A percentile compares a stretch with the other conserved stretches of the same genome.
Conservation (phyloP, 2,113 vertebrate species). For the Prolemur simus region DNA sequence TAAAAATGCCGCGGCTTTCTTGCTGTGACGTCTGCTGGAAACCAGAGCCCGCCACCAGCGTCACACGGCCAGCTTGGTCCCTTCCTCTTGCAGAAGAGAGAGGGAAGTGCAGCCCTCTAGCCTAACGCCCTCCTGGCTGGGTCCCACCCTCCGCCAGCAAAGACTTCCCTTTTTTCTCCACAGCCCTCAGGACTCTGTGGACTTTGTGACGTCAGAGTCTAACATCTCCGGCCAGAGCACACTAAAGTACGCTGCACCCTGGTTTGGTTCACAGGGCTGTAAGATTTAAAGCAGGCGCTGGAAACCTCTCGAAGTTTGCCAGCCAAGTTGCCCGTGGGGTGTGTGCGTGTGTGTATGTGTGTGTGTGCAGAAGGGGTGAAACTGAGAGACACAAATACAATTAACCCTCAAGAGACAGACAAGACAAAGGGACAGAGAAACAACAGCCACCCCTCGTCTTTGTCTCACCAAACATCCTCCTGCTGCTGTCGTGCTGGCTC, state of each 20-base stretch:
- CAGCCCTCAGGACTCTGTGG: accelerated
- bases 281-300: not conserved
- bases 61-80: accelerated
- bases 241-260: accelerated
- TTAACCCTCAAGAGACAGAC: not conserved
- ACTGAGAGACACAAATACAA: not conserved
- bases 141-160: accelerated
- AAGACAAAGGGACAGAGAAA: not conserved
- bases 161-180: not conserved
- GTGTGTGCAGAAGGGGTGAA: not conserved
- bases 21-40: not conserved
- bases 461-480: accelerated
- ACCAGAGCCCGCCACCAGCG: accelerated
- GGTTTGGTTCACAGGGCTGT: accelerated
- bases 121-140: not conserved
- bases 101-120: accelerated
- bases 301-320: not conserved
- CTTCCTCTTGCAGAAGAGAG: not conserved
- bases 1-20: not conserved
- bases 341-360: not conserved
- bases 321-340: not conserved
- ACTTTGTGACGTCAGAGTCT: not conserved
- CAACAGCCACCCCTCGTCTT: accelerated
- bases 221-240: not conserved
- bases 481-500: accelerated